A percentile compares a stretch with the other conserved stretches of the same genome.
phyloP scores from a whole-genome alignment of 2,113 vertebrate genomes.

The Coracopsis vasa region DNA sequence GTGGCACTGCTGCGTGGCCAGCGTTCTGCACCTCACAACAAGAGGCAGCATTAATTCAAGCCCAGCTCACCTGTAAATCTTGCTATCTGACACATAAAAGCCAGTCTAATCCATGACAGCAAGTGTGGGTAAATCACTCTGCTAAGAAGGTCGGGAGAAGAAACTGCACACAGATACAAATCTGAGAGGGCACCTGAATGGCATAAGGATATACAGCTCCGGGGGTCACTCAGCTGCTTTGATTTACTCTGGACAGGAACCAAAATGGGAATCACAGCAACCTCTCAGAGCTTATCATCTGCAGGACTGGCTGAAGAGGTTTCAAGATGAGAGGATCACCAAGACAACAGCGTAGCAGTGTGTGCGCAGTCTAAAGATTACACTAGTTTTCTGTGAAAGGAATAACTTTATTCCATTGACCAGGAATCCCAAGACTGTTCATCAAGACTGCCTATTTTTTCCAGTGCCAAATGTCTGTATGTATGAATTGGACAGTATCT shows the following conservation, averaged over 20 bases:
- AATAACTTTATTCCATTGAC: conserved; percentile 73
- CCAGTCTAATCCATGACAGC: fast-evolving
- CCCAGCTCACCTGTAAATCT: neutral
- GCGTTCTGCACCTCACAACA: fast-evolving
- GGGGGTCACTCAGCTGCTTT: neutral
- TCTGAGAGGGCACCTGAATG: neutral
- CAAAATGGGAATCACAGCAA: neutral
- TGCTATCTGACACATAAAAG: neutral
- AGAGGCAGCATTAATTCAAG: neutral
- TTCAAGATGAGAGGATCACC: neutral
- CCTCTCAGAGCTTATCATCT: neutral
- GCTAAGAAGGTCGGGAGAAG: neutral
- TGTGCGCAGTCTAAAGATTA: conserved; percentile 17
- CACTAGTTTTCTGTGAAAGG: conserved; percentile 63
- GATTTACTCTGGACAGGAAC: neutral
- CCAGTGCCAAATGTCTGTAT: conserved; percentile 6
- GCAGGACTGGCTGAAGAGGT: neutral
- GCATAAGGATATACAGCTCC: fast-evolving
- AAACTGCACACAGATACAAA: neutral
- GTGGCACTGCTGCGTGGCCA: fast-evolving
- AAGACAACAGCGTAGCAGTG: fast-evolving
- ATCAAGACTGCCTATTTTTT: conserved; percentile 54
- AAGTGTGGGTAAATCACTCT: fast-evolving
- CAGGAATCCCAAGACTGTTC: conserved; percentile 62
- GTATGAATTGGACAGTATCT: neutral